Evolutionary conservation across 2,888 invertebrate genomes (phyloP).

Genomic region (Willowsia nigromaculata): DNA sequence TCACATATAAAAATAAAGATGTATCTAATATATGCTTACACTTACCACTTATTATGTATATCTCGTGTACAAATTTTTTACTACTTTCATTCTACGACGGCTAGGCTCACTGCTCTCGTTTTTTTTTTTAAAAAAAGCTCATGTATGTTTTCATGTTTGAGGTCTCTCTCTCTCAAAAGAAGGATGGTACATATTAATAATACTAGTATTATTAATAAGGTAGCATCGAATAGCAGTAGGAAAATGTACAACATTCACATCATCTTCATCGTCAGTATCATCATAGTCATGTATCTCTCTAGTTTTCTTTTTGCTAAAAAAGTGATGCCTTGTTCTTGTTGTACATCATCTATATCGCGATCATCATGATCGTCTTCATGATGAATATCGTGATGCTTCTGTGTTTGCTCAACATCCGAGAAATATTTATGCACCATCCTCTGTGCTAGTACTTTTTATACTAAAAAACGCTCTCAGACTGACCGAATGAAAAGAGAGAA

Average conservation of each 20-base stretch:
- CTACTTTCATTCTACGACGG: background rate
- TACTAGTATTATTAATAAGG: constrained; percentile 25
- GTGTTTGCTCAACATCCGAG: constrained; percentile 61
- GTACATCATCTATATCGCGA: constrained; percentile 31
- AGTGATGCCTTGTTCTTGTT: constrained; percentile 48
- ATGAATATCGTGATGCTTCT: constrained; percentile 13
- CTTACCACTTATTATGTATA: background rate
- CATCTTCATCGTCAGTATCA: background rate
- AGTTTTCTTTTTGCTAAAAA: background rate
- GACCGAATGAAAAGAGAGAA: constrained; percentile 17
- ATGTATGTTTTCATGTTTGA: constrained; percentile 4
- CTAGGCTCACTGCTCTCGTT: constrained; percentile 2
- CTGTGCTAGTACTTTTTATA: background rate
- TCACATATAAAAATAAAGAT: background rate
- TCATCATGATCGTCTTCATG: background rate
- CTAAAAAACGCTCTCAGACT: constrained; percentile 3
- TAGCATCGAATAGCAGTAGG: background rate
- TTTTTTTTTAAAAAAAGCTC: background rate
- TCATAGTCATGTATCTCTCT: background rate
- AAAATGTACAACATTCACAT: background rate
- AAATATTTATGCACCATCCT: constrained; percentile 68
- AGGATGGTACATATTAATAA: constrained; percentile 11
- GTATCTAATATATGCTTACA: background rate
- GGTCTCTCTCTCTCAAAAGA: background rate
- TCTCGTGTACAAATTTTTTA: constrained; percentile 27